These are phyloP conservation scores for Acromyrmex echinatior DNA, from an alignment of 1,140 invertebrate species.

Conservation along the genomic window DNA sequence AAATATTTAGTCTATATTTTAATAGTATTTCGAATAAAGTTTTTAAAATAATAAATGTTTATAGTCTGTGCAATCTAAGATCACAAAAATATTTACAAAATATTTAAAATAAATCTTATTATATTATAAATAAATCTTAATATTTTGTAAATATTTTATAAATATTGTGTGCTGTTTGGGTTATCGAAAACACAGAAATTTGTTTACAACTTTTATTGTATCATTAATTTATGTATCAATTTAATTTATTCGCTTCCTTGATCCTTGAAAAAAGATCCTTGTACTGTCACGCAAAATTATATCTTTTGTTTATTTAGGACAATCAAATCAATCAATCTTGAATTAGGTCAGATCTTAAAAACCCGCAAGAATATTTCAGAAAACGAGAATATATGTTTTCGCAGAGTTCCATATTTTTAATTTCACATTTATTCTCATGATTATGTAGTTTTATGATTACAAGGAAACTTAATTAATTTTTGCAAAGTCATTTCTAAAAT, in stretches of 20 bases:
- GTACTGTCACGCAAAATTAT: background rate
- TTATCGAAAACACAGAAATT: too few species aligned
- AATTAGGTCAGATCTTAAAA: slow-evolving; percentile 23
- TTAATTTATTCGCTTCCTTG: background rate
- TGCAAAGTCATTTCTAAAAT: background rate
- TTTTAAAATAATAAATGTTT: too few species aligned
- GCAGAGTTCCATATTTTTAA: background rate
- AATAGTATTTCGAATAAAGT: too few species aligned
- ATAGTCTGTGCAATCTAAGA: too few species aligned
- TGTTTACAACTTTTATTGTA: too few species aligned
- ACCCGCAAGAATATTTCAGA: background rate
- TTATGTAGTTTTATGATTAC: background rate
- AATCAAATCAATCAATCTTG: background rate
- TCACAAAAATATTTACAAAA: too few species aligned
- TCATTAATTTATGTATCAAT: background rate
- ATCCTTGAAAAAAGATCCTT: background rate
- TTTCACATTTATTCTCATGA: background rate
- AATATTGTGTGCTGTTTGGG: too few species aligned
- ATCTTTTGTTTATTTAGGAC: background rate
- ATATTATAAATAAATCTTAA: too few species aligned
- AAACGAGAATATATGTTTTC: background rate
- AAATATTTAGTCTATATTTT: too few species aligned
- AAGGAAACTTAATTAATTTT: background rate
- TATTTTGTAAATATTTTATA: too few species aligned
- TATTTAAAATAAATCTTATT: too few species aligned